Base-by-base conservation (phyloP, 1,140 invertebrate species). In the Holcopasites calliopsidis region DNA sequence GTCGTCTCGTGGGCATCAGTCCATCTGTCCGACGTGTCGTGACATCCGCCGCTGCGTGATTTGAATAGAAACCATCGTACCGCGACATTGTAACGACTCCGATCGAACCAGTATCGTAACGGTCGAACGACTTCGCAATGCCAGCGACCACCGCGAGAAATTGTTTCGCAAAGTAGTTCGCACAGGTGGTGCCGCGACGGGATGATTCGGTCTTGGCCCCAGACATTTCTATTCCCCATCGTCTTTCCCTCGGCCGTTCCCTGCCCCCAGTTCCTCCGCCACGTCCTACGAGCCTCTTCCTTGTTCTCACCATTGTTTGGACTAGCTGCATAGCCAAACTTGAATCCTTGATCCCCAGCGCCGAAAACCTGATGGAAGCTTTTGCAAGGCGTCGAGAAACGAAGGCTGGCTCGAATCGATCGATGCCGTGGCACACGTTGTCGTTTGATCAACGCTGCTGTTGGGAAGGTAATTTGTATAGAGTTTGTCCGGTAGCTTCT, bases 131-230 rank as follows among this genome's bases (percentile, higher is more conserved):
- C 52, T 80, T 70, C 54, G 57, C 71, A 65, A 62, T 62, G 47
- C 21, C 28, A 16, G 72, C 49, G 42, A 74, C 80, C 66, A 82
- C 68, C 66, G 66, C 79, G 80, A 71, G 70, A 84, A 65, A 77
- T 83, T 83, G 77, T 83, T 80, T 80, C 74, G 82, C 65, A 82
- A 84, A 83, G 74, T 84, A 82, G 82, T 83, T 83, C 77, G 82
- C 74, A 84, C 81, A 82, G 81, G 76, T 82, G 81, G 76, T 83
- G 73, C 66, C 77, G 69, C n/a, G n/a, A n/a, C n/a, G n/a, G n/a
- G 47, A 84, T 70, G 80, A 83, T 83, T 83, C 80, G 81, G 64
- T 82, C 74, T 72, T 68, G 75, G 52, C 54, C 18, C 54, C 55
- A 72, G 80, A 81, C 80, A 38, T 80, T 81, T 77, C 80, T 64